A percentile compares a stretch with the other conserved stretches of the same genome.
These are phyloP conservation scores for Athalia cordata DNA, from an alignment of 2,888 invertebrate genomes.

Conservation along the genomic window DNA sequence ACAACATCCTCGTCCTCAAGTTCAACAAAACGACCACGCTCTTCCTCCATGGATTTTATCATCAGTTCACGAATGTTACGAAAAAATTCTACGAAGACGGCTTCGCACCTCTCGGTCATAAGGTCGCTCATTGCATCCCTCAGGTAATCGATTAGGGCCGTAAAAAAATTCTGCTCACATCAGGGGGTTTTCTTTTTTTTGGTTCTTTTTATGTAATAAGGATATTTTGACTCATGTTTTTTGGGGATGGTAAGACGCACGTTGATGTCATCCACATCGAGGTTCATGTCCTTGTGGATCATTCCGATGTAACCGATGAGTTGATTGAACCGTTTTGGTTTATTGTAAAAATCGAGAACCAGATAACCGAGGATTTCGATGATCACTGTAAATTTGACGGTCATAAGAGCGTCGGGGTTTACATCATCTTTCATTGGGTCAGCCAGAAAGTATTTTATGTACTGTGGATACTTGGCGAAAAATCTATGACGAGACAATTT, in stretches of 20 bases:
- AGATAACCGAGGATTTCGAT: constrained; percentile 62
- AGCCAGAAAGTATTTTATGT: constrained; percentile 60
- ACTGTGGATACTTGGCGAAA: constrained; percentile 57
- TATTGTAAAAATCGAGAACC: constrained; percentile 59
- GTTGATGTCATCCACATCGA: constrained; percentile 41
- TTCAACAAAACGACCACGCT: constrained; percentile 8
- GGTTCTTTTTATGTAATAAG: neutral
- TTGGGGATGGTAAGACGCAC: neutral
- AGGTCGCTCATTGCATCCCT: constrained; percentile 19
- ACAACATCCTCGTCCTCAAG: neutral
- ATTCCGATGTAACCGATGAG: constrained; percentile 61
- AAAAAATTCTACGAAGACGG: neutral
- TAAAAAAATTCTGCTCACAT: constrained; percentile 14
- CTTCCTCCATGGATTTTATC: constrained; percentile 17
- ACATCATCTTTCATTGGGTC: constrained; percentile 52
- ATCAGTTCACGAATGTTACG: constrained; percentile 2
- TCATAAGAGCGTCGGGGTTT: constrained; percentile 54
- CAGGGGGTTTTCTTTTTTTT: too few species aligned
- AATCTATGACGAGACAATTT: constrained; percentile 53
- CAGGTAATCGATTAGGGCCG: constrained; percentile 22
- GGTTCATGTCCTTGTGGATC: constrained; percentile 64
- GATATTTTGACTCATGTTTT: neutral
- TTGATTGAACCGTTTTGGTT: constrained; percentile 57
- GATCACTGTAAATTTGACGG: constrained; percentile 58
- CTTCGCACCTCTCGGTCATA: constrained; percentile 17